phyloP scores from a whole-genome alignment of 2,113 vertebrate genomes.

The Oriolus oriolus region DNA sequence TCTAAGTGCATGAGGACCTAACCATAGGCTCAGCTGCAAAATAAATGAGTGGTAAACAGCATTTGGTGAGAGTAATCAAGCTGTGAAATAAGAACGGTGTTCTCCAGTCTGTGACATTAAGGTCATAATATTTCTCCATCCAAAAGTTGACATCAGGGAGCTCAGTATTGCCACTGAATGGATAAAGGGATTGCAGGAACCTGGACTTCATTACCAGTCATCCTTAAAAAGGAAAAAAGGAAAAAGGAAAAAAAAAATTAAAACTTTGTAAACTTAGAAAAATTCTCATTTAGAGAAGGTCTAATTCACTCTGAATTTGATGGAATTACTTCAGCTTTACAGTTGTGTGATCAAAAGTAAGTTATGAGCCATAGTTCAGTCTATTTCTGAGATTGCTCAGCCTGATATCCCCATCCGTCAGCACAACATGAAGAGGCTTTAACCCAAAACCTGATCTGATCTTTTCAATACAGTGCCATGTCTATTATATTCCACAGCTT shows the following conservation, averaged over 20 bases:
- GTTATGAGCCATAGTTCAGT: background rate
- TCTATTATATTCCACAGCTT: background rate
- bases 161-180: background rate
- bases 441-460: background rate
- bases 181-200: background rate
- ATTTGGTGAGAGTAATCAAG: background rate
- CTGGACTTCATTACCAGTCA: background rate
- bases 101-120: background rate
- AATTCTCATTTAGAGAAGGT: background rate
- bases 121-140: background rate
- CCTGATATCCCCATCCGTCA: background rate
- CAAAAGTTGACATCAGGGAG: background rate
- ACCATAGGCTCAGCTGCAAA: background rate
- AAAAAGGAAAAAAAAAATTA: rapidly evolving
- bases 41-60: background rate
- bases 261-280: background rate
- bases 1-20: background rate
- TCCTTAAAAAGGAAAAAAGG: background rate
- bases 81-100: background rate
- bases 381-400: background rate
- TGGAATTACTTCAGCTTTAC: background rate
- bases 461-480: background rate
- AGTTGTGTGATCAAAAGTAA: background rate
- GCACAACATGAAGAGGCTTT: background rate
- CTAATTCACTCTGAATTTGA: background rate